phyloP scores from a whole-genome alignment of 1,140 invertebrate species.

The Araneus ventricosus region DNA sequence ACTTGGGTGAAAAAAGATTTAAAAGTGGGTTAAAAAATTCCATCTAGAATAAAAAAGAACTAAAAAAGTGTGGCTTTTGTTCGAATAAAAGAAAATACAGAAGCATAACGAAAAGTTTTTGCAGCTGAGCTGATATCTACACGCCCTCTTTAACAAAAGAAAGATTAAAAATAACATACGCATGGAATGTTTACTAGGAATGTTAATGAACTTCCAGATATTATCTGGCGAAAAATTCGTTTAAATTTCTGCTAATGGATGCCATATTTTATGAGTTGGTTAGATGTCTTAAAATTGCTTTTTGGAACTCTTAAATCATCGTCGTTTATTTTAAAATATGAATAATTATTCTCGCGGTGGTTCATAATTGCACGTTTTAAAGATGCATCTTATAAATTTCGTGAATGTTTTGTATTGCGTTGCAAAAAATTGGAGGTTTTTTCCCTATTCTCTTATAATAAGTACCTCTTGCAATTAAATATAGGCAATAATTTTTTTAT shows the following conservation, averaged over 20 bases:
- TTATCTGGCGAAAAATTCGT: neutral
- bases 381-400: too few relatives aligned
- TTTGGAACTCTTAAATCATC: neutral
- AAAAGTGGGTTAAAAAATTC: constrained; percentile 28
- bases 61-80: constrained; percentile 38
- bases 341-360: neutral
- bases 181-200: neutral
- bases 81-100: constrained; percentile 5
- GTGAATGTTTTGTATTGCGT: too few relatives aligned
- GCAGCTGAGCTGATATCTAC: neutral
- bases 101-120: constrained; percentile 4
- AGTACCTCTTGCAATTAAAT: neutral
- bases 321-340: neutral
- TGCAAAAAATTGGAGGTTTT: neutral
- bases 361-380: too few relatives aligned
- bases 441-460: neutral
- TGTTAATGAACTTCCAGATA: neutral
- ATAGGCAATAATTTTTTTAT: neutral
- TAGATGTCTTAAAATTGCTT: neutral
- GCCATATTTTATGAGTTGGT: neutral
- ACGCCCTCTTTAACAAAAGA: neutral
- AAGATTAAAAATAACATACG: constrained; percentile 4
- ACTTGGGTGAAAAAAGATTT: neutral
- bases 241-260: neutral
- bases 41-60: constrained; percentile 35